A percentile compares a stretch with the other conserved stretches of the same genome.
phyloP scores from a whole-genome alignment of 2,113 vertebrate species.

The Archilochus colubris region DNA sequence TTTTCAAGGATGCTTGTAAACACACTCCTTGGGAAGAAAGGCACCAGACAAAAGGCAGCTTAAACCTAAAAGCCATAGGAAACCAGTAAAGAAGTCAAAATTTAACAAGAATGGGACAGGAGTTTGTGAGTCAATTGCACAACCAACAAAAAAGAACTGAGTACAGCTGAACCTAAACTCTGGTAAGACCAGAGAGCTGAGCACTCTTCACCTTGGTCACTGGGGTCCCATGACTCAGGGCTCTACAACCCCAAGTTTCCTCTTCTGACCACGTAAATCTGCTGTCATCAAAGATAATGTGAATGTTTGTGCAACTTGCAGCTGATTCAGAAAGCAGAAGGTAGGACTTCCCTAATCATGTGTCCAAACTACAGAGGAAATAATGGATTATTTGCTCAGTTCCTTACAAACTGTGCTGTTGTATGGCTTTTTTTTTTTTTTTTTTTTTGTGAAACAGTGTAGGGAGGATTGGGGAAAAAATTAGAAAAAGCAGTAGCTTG shows the following conservation, averaged over 20 bases:
- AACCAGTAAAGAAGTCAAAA: neutral
- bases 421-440: no score
- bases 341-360: neutral
- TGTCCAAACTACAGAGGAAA: neutral
- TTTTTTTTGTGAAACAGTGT: neutral
- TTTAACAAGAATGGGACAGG: neutral
- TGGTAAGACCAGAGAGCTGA: neutral
- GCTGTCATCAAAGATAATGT: neutral
- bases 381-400: neutral
- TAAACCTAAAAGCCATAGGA: neutral
- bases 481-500: neutral
- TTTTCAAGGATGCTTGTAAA: neutral
- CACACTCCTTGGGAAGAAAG: neutral
- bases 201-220: neutral
- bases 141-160: neutral
- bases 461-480: neutral
- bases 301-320: neutral
- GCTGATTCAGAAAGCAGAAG: neutral
- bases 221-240: accelerated
- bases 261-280: neutral
- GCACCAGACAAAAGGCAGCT: neutral
- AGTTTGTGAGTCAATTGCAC: neutral
- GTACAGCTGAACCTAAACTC: neutral
- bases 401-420: neutral
- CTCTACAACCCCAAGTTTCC: neutral